Conservation (phyloP, 1,140 invertebrate genomes). For the Diprion similis region DNA sequence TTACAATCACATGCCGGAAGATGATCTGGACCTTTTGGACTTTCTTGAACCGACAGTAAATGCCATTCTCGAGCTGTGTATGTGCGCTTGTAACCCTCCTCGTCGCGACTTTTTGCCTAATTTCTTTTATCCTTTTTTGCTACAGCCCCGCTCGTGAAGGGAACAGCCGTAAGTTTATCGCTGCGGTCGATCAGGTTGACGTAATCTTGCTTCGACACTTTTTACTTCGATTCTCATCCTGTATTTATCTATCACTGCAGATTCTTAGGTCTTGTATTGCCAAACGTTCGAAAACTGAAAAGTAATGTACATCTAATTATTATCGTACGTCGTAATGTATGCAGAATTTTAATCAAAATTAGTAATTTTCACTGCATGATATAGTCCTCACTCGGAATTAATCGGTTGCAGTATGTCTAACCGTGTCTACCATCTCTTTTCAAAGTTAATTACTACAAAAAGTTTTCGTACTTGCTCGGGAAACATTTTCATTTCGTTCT, state of each 20-base stretch:
- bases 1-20: constrained; percentile 18
- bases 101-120: background rate
- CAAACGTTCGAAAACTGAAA: too few relatives aligned
- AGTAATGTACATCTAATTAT: too few relatives aligned
- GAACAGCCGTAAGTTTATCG: too few relatives aligned
- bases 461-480: background rate
- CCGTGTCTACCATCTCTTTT: background rate
- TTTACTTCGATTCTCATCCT: too few relatives aligned
- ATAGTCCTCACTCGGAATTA: background rate
- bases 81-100: background rate
- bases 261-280: too few relatives aligned
- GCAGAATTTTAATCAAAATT: too few relatives aligned
- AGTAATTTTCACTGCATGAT: too few relatives aligned
- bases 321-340: too few relatives aligned
- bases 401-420: background rate
- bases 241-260: too few relatives aligned
- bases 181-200: too few relatives aligned
- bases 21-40: constrained; percentile 12
- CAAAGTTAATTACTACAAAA: background rate
- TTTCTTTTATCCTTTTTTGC: background rate
- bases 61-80: background rate
- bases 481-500: background rate
- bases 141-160: too few relatives aligned
- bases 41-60: background rate
- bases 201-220: too few relatives aligned